These are phyloP conservation scores for Chrysotoxum bicinctum DNA, from an alignment of 2,888 invertebrate species.

Conservation along the genomic window DNA sequence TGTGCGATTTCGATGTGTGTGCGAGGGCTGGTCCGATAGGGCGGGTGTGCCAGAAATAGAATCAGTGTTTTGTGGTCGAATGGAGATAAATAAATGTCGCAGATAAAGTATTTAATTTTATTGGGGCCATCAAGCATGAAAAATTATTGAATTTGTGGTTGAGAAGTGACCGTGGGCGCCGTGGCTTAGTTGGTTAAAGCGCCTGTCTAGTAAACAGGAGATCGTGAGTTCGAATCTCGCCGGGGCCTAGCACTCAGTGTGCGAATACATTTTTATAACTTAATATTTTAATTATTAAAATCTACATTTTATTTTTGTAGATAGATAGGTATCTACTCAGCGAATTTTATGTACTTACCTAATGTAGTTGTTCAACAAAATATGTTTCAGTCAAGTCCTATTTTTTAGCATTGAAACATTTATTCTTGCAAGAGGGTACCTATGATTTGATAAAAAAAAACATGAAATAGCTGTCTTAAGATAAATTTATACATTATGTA, in stretches of 20 bases:
- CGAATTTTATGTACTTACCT: too few relatives aligned
- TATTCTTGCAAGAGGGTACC: too few relatives aligned
- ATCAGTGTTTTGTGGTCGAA: background rate
- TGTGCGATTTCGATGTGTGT: background rate
- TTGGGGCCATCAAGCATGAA: background rate
- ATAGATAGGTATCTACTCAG: too few relatives aligned
- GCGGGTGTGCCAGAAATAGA: constrained; percentile 36
- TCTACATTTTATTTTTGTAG: too few relatives aligned
- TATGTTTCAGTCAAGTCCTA: too few relatives aligned
- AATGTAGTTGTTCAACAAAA: too few relatives aligned
- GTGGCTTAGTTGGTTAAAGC: constrained; percentile 82
- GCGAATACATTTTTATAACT: background rate
- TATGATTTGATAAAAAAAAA: too few relatives aligned
- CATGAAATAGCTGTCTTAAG: too few relatives aligned
- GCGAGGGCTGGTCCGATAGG: background rate
- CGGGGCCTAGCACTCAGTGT: constrained; percentile 74
- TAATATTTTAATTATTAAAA: background rate
- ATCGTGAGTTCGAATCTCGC: constrained; percentile 78
- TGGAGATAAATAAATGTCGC: constrained; percentile 35
- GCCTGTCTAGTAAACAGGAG: constrained; percentile 82
- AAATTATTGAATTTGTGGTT: constrained; percentile 1
- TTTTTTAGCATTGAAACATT: too few relatives aligned
- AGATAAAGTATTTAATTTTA: constrained; percentile 38
- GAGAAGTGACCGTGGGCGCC: constrained; percentile 11
- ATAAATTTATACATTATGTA: too few relatives aligned